Conservation (phyloP, 2,888 invertebrate genomes). For the Zaprionus lineosus region DNA sequence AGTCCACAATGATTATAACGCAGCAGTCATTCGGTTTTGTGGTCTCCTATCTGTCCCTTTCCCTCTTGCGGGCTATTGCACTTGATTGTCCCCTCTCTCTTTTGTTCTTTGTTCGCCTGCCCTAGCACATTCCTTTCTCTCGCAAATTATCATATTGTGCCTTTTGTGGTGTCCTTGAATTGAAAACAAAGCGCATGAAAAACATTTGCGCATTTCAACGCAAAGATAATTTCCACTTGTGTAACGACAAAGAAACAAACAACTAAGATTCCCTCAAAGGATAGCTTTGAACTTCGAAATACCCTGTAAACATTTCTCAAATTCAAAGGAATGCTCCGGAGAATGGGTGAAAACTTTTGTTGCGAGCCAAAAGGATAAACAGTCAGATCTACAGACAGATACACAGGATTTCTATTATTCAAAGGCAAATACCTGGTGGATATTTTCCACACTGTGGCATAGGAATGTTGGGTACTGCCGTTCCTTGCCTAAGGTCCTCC, state of each 20-base stretch:
- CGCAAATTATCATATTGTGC: conserved; percentile 69
- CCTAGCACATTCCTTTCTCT: conserved; percentile 10
- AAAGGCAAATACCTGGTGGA: no score
- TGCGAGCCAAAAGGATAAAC: no score
- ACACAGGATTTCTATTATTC: no score
- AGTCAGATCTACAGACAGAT: no score
- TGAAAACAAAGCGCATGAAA: conserved; percentile 54
- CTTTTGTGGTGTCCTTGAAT: conserved; percentile 66
- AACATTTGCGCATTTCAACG: conserved; percentile 69
- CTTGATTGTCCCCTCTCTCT: background rate
- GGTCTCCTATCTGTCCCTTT: conserved; percentile 1
- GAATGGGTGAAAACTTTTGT: no score
- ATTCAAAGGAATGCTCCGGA: no score
- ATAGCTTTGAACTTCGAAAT: background rate
- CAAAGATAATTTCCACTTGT: conserved; percentile 50
- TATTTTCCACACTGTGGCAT: no score
- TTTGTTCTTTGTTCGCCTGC: background rate
- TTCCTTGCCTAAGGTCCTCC: no score
- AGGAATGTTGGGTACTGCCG: no score
- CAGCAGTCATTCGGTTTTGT: conserved; percentile 36
- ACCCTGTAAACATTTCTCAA: no score
- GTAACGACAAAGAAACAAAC: conserved; percentile 23
- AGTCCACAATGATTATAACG: conserved; percentile 66
- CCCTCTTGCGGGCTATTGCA: background rate
- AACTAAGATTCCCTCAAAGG: background rate